phyloP scores from a whole-genome alignment of 2,888 invertebrate genomes.

The Ditylenchus weischeri region DNA sequence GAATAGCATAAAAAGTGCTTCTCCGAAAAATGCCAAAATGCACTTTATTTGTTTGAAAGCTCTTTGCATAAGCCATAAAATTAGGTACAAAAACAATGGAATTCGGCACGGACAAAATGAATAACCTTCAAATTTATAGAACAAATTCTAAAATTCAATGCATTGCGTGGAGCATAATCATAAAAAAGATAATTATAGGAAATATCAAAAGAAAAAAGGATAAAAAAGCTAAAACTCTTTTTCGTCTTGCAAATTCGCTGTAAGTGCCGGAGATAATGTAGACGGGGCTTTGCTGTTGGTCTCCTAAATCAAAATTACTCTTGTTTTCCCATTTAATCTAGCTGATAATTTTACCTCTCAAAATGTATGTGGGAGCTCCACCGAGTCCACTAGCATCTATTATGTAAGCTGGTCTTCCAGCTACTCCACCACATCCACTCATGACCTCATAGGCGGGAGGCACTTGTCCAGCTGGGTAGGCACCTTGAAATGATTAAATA shows the following conservation, averaged over 20 bases:
- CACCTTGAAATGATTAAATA: neutral
- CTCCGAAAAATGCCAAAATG: too few species aligned
- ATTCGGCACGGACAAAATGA: too few species aligned
- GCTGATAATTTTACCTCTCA: neutral
- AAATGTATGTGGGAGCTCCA: neutral
- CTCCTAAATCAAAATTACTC: neutral
- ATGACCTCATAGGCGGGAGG: neutral
- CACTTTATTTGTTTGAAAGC: too few species aligned
- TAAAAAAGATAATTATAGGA: neutral
- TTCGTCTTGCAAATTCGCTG: neutral
- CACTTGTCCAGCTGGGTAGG: neutral
- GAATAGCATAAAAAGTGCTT: too few species aligned
- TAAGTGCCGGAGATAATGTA: constrained; percentile 5
- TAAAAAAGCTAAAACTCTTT: neutral
- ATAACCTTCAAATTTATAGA: too few species aligned
- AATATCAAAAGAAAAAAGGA: constrained; percentile 2
- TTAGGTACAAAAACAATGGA: too few species aligned
- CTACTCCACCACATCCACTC: neutral
- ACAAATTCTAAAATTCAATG: neutral
- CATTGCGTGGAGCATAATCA: neutral
- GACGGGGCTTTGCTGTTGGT: neutral
- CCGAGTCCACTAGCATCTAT: neutral
- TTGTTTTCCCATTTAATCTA: neutral
- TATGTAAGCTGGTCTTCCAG: neutral
- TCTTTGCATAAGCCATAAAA: too few species aligned